Conservation (phyloP, 92 coral and sea anemone species). For the Parazoanthus swiftii region DNA sequence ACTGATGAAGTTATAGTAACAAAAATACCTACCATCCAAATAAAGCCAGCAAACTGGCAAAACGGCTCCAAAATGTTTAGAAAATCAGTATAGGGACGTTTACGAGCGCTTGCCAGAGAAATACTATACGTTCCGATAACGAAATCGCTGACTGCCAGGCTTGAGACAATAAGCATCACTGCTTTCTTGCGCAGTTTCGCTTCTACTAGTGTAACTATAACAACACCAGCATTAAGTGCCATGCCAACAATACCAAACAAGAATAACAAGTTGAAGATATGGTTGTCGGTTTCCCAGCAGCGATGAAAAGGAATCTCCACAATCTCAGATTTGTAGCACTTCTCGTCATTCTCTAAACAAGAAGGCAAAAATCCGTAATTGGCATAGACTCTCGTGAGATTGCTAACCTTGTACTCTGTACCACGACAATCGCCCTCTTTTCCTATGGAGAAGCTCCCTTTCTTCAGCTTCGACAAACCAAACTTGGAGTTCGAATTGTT, state of each 20-base stretch:
- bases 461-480: conserved; percentile 18
- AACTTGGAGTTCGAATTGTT: conserved; percentile 32
- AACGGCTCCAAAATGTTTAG: conserved; percentile 21
- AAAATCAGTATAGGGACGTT: conserved; percentile 49
- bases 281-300: conserved; percentile 34
- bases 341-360: background rate
- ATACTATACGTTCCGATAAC: conserved; percentile 8
- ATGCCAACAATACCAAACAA: conserved; percentile 14
- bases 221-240: conserved; percentile 22
- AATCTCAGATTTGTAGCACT: conserved; percentile 19
- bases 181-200: conserved; percentile 12
- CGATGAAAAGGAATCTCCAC: conserved; percentile 29
- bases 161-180: conserved; percentile 18
- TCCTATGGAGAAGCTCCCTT: conserved; percentile 8
- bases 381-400: background rate
- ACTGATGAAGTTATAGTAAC: conserved; percentile 60
- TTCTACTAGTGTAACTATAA: conserved; percentile 15
- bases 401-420: conserved; percentile 6
- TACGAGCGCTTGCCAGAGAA: conserved; percentile 21
- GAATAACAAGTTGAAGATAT: conserved; percentile 30
- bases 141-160: conserved; percentile 21
- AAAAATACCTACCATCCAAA: conserved; percentile 73
- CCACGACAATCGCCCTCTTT: conserved; percentile 31
- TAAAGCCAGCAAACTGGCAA: conserved; percentile 67
- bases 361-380: conserved; percentile 20